These are phyloP conservation scores for Benthosema pterotum DNA, from an alignment of 2,797 vertebrate genomes.

Conservation along the genomic window DNA sequence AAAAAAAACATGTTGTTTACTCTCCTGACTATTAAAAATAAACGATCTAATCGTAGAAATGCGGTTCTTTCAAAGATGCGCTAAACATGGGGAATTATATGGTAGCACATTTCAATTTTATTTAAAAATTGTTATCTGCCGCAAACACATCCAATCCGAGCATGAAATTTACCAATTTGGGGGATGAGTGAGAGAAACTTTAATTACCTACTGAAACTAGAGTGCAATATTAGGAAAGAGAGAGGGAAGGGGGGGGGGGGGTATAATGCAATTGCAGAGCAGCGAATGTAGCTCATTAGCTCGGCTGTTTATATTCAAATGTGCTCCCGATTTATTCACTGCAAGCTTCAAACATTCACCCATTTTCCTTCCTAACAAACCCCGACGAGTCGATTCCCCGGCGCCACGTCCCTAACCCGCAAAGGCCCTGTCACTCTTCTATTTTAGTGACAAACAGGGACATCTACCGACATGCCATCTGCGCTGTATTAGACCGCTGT, in stretches of 20 bases:
- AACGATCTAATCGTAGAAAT: too few relatives aligned
- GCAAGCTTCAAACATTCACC: conserved; percentile 26
- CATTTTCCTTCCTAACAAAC: conserved; percentile 30
- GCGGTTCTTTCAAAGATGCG: too few relatives aligned
- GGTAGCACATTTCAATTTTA: too few relatives aligned
- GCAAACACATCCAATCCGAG: too few relatives aligned
- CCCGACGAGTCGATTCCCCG: conserved; percentile 25
- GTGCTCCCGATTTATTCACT: conserved; percentile 6
- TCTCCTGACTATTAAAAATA: too few relatives aligned
- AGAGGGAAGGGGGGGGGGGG: too few relatives aligned
- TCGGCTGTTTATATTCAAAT: conserved; percentile 5
- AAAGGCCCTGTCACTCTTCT: conserved; percentile 55
- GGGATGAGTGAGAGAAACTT: too few relatives aligned
- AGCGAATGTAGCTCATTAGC: background rate
- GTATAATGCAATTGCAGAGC: background rate
- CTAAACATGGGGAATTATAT: too few relatives aligned
- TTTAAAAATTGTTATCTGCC: too few relatives aligned
- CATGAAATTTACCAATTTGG: too few relatives aligned
- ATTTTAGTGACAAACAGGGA: conserved; percentile 64
- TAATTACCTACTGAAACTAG: too few relatives aligned
- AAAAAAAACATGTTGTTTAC: too few relatives aligned
- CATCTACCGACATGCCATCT: conserved; percentile 66
- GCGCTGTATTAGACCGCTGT: conserved; percentile 64
- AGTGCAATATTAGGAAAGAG: background rate
- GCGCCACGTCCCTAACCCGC: conserved; percentile 27